These are phyloP conservation scores for Ectobius pallidus DNA, from an alignment of 2,888 invertebrate genomes.

Conservation along the genomic window DNA sequence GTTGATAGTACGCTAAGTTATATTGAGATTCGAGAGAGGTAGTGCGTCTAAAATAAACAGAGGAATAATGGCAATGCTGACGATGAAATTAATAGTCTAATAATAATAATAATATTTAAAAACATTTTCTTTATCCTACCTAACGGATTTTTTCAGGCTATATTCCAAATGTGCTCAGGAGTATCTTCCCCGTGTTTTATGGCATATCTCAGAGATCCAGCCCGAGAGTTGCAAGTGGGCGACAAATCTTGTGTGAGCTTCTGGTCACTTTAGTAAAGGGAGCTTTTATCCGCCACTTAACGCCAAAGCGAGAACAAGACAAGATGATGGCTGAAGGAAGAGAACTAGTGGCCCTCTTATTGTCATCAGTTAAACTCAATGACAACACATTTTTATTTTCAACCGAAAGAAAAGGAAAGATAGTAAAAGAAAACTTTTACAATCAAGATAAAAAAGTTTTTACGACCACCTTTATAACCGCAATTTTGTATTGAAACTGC, in stretches of 20 bases:
- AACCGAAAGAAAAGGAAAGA: background rate
- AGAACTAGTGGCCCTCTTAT: slow-evolving; percentile 12
- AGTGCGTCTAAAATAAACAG: too few relatives aligned
- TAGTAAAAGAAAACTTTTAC: slow-evolving; percentile 20
- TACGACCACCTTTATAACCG: slow-evolving; percentile 14
- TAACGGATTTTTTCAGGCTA: background rate
- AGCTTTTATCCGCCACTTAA: slow-evolving; percentile 36
- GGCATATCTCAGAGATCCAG: slow-evolving; percentile 33
- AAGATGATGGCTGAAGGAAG: slow-evolving; percentile 38
- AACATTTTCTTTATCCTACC: too few relatives aligned
- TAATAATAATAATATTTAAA: too few relatives aligned
- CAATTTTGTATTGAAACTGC: slow-evolving; percentile 24
- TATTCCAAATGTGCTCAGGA: slow-evolving; percentile 4
- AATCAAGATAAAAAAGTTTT: slow-evolving; percentile 22
- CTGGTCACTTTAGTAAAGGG: slow-evolving; percentile 33
- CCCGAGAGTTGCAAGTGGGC: slow-evolving; percentile 7
- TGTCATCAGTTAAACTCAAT: slow-evolving; percentile 21
- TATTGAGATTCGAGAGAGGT: too few relatives aligned
- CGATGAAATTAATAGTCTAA: too few relatives aligned
- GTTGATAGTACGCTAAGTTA: too few relatives aligned
- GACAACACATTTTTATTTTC: background rate
- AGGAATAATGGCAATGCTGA: too few relatives aligned
- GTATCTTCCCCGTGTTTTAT: slow-evolving; percentile 27
- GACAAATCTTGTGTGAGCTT: slow-evolving; percentile 39
- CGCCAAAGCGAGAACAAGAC: slow-evolving; percentile 34